A percentile compares a stretch with the other conserved stretches of the same genome.
phyloP scores from a whole-genome alignment of 2,888 invertebrate genomes.

The Poecilus cupreus region DNA sequence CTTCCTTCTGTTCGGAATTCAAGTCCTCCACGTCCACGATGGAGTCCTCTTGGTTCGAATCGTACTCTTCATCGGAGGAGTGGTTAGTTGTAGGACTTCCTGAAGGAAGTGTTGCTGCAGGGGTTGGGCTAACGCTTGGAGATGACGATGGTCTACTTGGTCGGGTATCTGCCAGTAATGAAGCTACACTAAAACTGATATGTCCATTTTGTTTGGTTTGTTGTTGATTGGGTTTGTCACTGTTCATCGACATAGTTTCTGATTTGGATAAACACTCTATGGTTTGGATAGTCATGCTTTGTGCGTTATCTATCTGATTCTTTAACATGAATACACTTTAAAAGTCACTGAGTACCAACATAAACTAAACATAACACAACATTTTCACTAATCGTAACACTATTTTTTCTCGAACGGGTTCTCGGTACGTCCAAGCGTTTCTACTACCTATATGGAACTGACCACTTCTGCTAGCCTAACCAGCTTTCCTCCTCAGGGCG shows the following conservation, averaged over 20 bases:
- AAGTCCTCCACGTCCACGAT: slow-evolving; percentile 88
- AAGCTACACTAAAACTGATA: slow-evolving; percentile 91
- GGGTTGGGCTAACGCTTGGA: slow-evolving; percentile 69
- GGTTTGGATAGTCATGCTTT: slow-evolving; percentile 82
- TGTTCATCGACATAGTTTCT: slow-evolving; percentile 68
- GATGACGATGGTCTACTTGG: slow-evolving; percentile 74
- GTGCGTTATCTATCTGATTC: slow-evolving; percentile 76
- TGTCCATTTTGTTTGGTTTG: slow-evolving; percentile 77
- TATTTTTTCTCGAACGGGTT: background rate
- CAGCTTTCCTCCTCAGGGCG: background rate
- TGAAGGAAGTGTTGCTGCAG: slow-evolving; percentile 72
- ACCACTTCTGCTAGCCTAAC: slow-evolving; percentile 57
- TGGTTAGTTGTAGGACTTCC: slow-evolving; percentile 63
- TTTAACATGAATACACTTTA: slow-evolving; percentile 74
- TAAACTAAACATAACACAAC: background rate
- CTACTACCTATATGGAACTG: slow-evolving; percentile 63
- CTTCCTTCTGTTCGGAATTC: slow-evolving; percentile 74
- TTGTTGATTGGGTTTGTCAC: slow-evolving; percentile 60
- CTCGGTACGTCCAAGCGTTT: slow-evolving; percentile 59
- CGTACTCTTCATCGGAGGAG: slow-evolving; percentile 80
- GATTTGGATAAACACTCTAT: slow-evolving; percentile 69
- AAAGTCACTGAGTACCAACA: background rate
- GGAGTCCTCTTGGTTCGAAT: slow-evolving; percentile 82
- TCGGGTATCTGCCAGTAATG: slow-evolving; percentile 89
- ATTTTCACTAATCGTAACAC: too few relatives aligned